Conservation (phyloP, 2,113 vertebrate genomes). For the Chunga burmeisteri region DNA sequence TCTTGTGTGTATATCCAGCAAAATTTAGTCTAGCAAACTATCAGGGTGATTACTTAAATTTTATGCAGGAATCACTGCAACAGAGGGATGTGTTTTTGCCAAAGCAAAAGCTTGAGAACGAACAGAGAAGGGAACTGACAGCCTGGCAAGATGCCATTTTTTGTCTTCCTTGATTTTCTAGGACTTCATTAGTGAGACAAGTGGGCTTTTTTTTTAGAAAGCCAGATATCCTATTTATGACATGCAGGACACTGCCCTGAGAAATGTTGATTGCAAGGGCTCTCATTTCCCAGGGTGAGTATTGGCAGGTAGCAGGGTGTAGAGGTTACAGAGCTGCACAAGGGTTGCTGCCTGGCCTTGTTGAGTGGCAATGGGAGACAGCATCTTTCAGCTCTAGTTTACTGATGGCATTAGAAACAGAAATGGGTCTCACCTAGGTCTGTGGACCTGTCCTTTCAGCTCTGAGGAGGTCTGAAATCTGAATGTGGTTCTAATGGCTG, state of each 20-base stretch:
- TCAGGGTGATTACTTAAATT: slow-evolving; percentile 23
- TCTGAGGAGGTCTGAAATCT: neutral
- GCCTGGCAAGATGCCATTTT: slow-evolving; percentile 14
- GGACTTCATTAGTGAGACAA: neutral
- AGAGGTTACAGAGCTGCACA: neutral
- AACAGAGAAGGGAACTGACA: slow-evolving; percentile 11
- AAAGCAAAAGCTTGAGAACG: slow-evolving; percentile 26
- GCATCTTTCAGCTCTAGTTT: neutral
- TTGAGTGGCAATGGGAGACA: neutral
- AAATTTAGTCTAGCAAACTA: slow-evolving; percentile 45
- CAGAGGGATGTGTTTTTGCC: slow-evolving; percentile 28
- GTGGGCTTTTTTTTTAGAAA: neutral
- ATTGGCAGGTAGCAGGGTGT: neutral
- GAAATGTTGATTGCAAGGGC: neutral
- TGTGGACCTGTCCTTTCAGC: neutral
- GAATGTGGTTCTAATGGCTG: neutral
- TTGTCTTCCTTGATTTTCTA: slow-evolving; percentile 24
- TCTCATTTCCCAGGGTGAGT: neutral
- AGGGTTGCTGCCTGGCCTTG: neutral
- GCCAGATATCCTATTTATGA: neutral
- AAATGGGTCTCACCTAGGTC: neutral
- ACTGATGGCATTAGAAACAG: neutral
- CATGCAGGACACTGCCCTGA: neutral
- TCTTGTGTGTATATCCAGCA: neutral
- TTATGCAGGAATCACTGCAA: slow-evolving; percentile 33